phyloP scores from a whole-genome alignment of 2,888 invertebrate genomes.

The Apoderus coryli region DNA sequence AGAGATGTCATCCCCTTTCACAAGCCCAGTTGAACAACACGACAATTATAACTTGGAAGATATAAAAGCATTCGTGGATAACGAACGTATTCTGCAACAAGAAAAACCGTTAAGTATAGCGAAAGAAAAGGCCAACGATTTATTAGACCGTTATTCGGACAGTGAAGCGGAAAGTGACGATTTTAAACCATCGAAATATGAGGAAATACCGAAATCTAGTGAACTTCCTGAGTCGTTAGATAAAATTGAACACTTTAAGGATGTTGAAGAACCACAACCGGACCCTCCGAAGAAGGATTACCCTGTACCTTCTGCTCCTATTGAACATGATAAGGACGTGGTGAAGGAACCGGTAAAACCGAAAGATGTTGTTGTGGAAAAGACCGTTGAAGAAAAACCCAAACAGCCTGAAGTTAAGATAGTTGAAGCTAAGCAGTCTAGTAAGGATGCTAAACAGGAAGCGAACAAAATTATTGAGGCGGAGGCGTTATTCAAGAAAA shows the following conservation, averaged over 20 bases:
- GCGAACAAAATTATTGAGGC: constrained; percentile 35
- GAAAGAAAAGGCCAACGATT: constrained; percentile 19
- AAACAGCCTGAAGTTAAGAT: constrained; percentile 12
- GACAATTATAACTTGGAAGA: constrained; percentile 16
- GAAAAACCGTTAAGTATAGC: constrained; percentile 8
- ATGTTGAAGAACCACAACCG: constrained; percentile 18
- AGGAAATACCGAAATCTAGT: constrained; percentile 18
- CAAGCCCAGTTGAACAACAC: constrained; percentile 15
- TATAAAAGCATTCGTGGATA: constrained; percentile 28
- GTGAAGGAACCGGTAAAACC: constrained; percentile 10
- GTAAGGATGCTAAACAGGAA: constrained; percentile 14
- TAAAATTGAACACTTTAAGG: constrained; percentile 18
- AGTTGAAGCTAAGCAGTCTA: constrained; percentile 1
- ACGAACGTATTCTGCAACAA: constrained; percentile 20
- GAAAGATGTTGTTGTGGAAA: constrained; percentile 11
- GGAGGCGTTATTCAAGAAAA: constrained; percentile 55
- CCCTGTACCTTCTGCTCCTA: background rate
- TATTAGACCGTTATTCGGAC: constrained; percentile 43
- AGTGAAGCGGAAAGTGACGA: constrained; percentile 33
- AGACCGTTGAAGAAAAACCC: constrained; percentile 11
- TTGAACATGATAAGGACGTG: constrained; percentile 8
- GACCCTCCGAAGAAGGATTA: constrained; percentile 2
- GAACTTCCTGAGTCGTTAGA: constrained; percentile 16
- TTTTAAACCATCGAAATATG: constrained; percentile 24
- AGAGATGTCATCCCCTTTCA: constrained; percentile 17